Evolutionary conservation across 1,140 invertebrate species (phyloP).

Genomic region (Drosophila ambigua): DNA sequence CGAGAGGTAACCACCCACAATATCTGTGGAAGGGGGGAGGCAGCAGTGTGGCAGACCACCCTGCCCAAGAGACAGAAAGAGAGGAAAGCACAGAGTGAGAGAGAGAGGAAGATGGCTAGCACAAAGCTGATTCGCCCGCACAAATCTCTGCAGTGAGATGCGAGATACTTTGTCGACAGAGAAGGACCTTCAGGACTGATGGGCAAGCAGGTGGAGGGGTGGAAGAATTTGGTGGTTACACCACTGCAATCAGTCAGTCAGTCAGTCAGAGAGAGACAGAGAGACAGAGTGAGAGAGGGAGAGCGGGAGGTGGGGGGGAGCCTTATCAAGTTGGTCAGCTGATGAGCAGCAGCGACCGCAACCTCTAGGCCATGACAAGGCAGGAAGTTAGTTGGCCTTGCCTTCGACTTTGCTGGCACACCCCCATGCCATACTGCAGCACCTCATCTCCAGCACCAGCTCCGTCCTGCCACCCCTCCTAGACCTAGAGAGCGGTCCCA

Average conservation of each 20-base stretch:
- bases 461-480: neutral
- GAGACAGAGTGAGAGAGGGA: too few species aligned
- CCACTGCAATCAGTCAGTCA: slow-evolving; percentile 23
- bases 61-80: neutral
- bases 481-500: neutral
- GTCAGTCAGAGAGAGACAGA: slow-evolving; percentile 6
- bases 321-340: slow-evolving; percentile 41
- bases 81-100: slow-evolving; percentile 3
- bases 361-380: slow-evolving; percentile 31
- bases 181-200: slow-evolving; percentile 3
- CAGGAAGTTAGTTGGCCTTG: slow-evolving; percentile 47
- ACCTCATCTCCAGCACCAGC: too few species aligned
- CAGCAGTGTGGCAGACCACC: slow-evolving; percentile 2
- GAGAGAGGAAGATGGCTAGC: slow-evolving; percentile 19
- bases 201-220: neutral
- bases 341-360: slow-evolving; percentile 26
- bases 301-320: too few species aligned
- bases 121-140: slow-evolving; percentile 63
- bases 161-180: neutral
- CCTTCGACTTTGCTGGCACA: slow-evolving; percentile 4
- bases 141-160: slow-evolving; percentile 4
- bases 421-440: neutral
- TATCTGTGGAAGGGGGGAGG: neutral
- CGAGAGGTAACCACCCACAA: slow-evolving; percentile 47
- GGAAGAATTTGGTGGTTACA: neutral